Base-by-base conservation (phyloP, 2,113 vertebrate genomes). In the Colossoma macropomum region DNA sequence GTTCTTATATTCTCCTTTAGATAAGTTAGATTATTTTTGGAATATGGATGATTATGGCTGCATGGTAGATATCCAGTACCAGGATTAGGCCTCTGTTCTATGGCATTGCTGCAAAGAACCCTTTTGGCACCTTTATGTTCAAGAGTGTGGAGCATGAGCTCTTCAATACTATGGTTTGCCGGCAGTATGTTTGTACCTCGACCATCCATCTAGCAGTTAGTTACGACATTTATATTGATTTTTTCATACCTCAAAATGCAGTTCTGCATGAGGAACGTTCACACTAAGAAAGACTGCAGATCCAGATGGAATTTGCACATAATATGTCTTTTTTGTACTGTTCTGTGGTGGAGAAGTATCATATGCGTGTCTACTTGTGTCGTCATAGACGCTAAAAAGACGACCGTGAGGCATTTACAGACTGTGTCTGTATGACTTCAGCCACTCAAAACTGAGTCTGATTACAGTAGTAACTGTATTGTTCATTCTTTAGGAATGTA, bases 191-290 rank as follows among this genome's bases (percentile, higher is more conserved):
- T 68, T 52, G 63, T 23, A 78, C 32, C 76, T n/a, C n/a, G 34
- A 68, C 62, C 45, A 52, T 78, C 27, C 13, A 5, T 52, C 76
- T 21, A 59, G 6, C 21, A 19, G 76, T 68, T 52, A 50, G 50
- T 17, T 7, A 34, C 62, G 45, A n/a, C n/a, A n/a, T n/a, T 30
- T 30, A 54, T 6, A 16, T 16, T 56, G 32, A 23, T 48, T 77
- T 65, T 77, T 69, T 70, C 25, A 70, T 38, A 75, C 62, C 45
- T 63, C 28, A 76, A 63, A 76, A 80, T 56, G 65, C 23, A 80
- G 50, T 71, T 80, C 41, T 41, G 69, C 41, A 56, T 30, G n/a
- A 81, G 21, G 12, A 25, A 3, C 59, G 28, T 70, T 60, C 52
- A 62, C 23, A 62, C 59, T 19, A 50, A 62, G 16, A 74, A 80